Percentiles rank a stretch among this genome's conserved stretches.
Conservation (phyloP, 2,797 vertebrate genomes). For the Xyrichtys novacula region DNA sequence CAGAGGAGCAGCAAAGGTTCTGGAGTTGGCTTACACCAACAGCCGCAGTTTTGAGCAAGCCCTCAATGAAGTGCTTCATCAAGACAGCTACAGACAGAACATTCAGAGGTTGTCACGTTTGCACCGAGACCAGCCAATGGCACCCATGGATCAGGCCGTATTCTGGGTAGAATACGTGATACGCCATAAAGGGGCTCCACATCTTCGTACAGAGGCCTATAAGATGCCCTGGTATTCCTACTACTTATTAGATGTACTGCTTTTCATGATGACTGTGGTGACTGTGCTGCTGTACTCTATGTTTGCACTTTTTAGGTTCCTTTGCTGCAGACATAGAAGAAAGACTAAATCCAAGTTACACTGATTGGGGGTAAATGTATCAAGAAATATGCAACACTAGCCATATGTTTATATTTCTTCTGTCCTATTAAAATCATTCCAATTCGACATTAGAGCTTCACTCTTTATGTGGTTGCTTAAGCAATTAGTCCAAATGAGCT, state of each 20-base stretch:
- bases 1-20: conserved; percentile 72
- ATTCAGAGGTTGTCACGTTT: conserved; percentile 75
- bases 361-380: too few species aligned
- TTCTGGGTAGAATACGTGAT: conserved; percentile 85
- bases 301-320: conserved; percentile 36
- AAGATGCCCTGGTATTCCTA: conserved; percentile 81
- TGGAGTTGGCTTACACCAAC: conserved; percentile 61
- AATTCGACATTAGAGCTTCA: too few species aligned
- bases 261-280: conserved; percentile 40
- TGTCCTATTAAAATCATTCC: too few species aligned
- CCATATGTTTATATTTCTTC: too few species aligned
- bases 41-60: conserved; percentile 59
- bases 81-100: conserved; percentile 71
- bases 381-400: too few species aligned
- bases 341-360: conserved; percentile 68
- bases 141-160: conserved; percentile 71
- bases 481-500: too few species aligned
- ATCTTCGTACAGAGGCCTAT: conserved; percentile 77
- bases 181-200: conserved; percentile 78
- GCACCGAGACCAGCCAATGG: conserved; percentile 76
- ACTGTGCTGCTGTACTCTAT: conserved; percentile 21
- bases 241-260: conserved; percentile 72
- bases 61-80: conserved; percentile 60
- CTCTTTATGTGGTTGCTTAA: too few species aligned
- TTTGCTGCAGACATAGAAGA: conserved; percentile 57